Percentiles rank a stretch among this genome's conserved stretches.
phyloP scores from a whole-genome alignment of 2,888 invertebrate species.

The Lymantria dispar region DNA sequence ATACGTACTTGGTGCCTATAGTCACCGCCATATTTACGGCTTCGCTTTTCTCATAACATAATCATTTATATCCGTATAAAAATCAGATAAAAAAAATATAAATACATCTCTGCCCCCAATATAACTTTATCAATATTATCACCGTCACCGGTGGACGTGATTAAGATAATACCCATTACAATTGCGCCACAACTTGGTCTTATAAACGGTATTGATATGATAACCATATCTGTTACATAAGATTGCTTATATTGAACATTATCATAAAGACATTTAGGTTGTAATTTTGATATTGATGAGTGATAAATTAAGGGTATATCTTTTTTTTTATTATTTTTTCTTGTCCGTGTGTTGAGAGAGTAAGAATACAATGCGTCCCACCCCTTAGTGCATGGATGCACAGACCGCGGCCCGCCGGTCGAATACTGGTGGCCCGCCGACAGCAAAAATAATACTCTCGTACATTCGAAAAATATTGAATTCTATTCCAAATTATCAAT shows the following conservation, averaged over 20 bases:
- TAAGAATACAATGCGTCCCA: no score
- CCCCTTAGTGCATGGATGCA: no score
- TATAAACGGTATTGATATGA: not conserved
- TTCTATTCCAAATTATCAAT: no score
- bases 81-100: not conserved
- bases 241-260: not conserved
- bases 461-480: no score
- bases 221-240: constrained; percentile 2
- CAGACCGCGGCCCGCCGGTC: no score
- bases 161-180: constrained; percentile 3
- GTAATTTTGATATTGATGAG: not conserved
- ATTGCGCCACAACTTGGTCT: constrained; percentile 3
- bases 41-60: no score
- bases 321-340: no score
- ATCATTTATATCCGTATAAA: not conserved
- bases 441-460: no score
- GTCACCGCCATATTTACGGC: no score
- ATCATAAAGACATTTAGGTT: not conserved
- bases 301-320: not conserved
- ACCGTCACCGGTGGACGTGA: not conserved
- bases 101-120: constrained; percentile 2
- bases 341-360: no score
- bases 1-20: no score
- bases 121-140: constrained; percentile 6
- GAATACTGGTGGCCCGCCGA: no score